phyloP scores from a whole-genome alignment of 2,113 vertebrate species.

The Rostratula benghalensis region DNA sequence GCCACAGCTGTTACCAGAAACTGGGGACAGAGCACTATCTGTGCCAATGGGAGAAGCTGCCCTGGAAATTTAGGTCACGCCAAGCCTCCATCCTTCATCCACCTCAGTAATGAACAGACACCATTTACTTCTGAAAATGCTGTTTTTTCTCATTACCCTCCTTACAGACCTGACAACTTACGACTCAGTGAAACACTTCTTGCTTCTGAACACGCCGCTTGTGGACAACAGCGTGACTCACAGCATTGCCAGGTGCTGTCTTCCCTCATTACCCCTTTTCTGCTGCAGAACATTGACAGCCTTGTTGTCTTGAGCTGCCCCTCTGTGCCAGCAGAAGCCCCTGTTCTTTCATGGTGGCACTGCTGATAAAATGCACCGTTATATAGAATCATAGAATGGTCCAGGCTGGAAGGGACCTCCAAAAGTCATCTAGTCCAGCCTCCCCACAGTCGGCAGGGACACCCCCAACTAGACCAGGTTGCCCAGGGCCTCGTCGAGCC shows the following conservation, averaged over 20 bases:
- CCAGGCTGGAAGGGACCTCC: too few relatives aligned
- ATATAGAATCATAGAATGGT: too few relatives aligned
- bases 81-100: not conserved
- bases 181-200: constrained; percentile 83
- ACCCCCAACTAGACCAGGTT: too few relatives aligned
- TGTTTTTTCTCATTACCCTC: not conserved
- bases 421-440: too few relatives aligned
- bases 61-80: not conserved
- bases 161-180: constrained; percentile 85
- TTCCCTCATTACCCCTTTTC: not conserved
- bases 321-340: not conserved
- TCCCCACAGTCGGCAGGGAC: too few relatives aligned
- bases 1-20: not conserved
- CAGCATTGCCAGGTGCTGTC: constrained; percentile 73
- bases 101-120: not conserved
- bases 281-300: not conserved
- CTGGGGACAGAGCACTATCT: not conserved
- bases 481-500: too few relatives aligned
- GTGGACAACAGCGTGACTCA: constrained; percentile 83
- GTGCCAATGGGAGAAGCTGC: not conserved
- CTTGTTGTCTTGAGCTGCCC: not conserved
- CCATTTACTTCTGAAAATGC: not conserved
- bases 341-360: not conserved
- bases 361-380: not conserved
- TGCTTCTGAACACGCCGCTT: constrained; percentile 79